Evolutionary conservation across 2,888 invertebrate genomes (phyloP), one percentile per base, ranked within the genome.

Genomic region (Thera britannica): DNA sequence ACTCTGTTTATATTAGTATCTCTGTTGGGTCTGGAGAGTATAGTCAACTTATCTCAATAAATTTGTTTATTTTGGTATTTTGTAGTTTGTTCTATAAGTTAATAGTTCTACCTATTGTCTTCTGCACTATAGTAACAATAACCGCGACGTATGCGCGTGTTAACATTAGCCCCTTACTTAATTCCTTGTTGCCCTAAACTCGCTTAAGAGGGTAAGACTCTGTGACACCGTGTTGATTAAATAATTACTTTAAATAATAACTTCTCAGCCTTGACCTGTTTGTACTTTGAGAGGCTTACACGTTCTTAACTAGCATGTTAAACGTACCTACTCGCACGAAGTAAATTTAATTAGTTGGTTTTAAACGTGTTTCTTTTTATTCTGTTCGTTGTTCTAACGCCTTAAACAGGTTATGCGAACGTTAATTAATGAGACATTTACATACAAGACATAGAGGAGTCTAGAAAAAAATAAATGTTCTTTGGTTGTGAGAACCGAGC

Each of bases 191-290:
- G 90, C 88, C 89, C 89, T 88, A 86, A 89, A 92, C 91, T 90
- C 87, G 84, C 90, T 92, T 90, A 90, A 90, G 92, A 90, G 91
- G 92, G 92, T 89, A 89, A 89, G 87, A 87, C 89, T 87, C 82
- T 81, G 83, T 84, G 88, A 91, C 90, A 90, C 84, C 82, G 82
- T 91, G 92, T 91, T 93, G 91, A 92, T 93, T 93, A 92, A 92
- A 92, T 92, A 93, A 93, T 93, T 92, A 93, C 92, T 91, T 89
- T 89, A 88, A 90, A 90, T 92, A 90, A 92, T 91, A 92, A 92
- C 92, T 90, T 83, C 81, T 79, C 77, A 83, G 80, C 74, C 81
- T 75, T 74, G 75, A 75, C 75, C 75, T 66, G 74, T 68, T 71
- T 68, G 74, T 65, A 67, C 72, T 62, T 69, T 51, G 52, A 69